Evolutionary conservation across 2,888 invertebrate genomes (phyloP).

Genomic region (Lepidonotus clava): DNA sequence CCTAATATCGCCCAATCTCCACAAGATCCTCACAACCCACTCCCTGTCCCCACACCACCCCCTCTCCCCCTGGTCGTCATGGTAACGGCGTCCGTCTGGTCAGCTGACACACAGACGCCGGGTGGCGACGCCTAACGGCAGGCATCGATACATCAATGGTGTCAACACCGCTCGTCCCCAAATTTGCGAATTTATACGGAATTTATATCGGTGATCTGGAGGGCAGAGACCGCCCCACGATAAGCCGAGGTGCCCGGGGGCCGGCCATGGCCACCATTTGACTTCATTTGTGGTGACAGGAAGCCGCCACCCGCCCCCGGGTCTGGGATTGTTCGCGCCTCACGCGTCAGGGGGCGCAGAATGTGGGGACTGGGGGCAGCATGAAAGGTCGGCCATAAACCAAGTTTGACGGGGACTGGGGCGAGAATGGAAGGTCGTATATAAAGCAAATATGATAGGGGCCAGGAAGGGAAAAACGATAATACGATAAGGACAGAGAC

Average conservation of each 20-base stretch:
- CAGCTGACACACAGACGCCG: slow-evolving; percentile 16
- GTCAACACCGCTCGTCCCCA: neutral
- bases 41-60: neutral
- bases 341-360: too few species aligned
- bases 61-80: neutral
- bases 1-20: neutral
- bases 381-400: too few species aligned
- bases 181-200: slow-evolving; percentile 44
- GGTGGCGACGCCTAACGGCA: neutral
- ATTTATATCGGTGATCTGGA: slow-evolving; percentile 42
- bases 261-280: neutral
- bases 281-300: slow-evolving; percentile 40
- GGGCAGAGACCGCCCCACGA: neutral
- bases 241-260: neutral
- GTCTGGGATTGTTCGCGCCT: too few species aligned
- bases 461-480: too few species aligned
- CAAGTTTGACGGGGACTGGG: neutral
- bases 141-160: slow-evolving; percentile 19
- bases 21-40: neutral
- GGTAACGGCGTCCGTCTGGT: slow-evolving; percentile 5
- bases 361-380: too few species aligned
- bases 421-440: slow-evolving; percentile 17
- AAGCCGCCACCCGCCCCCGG: too few species aligned
- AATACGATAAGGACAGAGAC: too few species aligned
- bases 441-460: too few species aligned